A percentile compares a stretch with the other conserved stretches of the same genome.
Evolutionary conservation across 35 echinoderm and acorn worm species (phyloP).

Genomic region (Heliocidaris erythrogramma): DNA sequence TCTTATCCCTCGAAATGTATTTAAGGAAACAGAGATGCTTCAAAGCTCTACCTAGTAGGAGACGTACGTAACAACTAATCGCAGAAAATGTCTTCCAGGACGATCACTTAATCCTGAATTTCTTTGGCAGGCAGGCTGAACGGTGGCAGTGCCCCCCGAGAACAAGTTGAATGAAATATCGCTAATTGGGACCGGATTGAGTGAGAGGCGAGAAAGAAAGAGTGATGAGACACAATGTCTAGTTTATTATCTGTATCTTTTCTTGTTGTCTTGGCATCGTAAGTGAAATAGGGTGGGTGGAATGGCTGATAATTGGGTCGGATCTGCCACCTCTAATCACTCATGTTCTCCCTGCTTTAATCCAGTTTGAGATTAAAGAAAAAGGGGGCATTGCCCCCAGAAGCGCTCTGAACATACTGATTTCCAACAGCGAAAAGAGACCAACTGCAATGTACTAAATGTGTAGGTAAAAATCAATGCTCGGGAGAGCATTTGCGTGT

Average conservation of each 20-base stretch:
- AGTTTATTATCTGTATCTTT: not conserved
- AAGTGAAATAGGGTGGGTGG: not conserved
- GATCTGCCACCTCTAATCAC: not conserved
- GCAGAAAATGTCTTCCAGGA: not conserved
- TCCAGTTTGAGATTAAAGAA: not conserved
- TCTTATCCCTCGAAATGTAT: not conserved
- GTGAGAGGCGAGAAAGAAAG: not conserved
- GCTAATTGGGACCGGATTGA: not conserved
- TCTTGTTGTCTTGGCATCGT: not conserved
- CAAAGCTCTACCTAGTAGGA: not conserved
- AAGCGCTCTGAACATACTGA: not conserved
- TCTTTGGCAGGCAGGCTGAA: not conserved
- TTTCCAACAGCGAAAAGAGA: too few species aligned
- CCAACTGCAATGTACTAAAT: too few species aligned
- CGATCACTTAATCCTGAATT: constrained; percentile 10
- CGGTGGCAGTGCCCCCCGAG: not conserved
- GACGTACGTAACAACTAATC: not conserved
- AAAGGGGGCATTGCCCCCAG: not conserved
- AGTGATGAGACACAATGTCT: not conserved
- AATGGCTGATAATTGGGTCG: not conserved
- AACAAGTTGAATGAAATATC: not conserved
- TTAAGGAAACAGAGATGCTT: not conserved
- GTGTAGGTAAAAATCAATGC: not conserved
- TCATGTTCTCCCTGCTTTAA: not conserved
- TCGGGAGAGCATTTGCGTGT: not conserved